Conservation (phyloP, 2,797 vertebrate genomes). For the Eptatretus atami region DNA sequence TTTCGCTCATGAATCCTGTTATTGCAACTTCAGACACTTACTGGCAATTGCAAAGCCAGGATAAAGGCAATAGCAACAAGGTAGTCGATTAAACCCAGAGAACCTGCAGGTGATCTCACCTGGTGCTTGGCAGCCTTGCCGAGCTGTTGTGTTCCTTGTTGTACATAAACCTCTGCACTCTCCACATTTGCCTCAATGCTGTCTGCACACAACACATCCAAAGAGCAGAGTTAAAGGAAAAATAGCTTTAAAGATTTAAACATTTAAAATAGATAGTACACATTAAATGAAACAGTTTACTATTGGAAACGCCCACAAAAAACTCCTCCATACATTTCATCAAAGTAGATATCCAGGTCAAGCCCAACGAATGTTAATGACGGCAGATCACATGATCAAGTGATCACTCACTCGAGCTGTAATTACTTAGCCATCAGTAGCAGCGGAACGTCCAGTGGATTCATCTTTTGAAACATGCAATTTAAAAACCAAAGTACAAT, state of each 20-base stretch:
- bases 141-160: conserved; percentile 51
- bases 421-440: too few relatives aligned
- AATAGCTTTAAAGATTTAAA: background rate
- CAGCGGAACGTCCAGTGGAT: too few relatives aligned
- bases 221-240: background rate
- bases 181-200: conserved; percentile 83
- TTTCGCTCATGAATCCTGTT: background rate
- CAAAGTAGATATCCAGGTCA: too few relatives aligned
- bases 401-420: background rate
- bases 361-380: too few relatives aligned
- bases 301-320: conserved; percentile 6
- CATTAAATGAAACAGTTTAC: conserved; percentile 4
- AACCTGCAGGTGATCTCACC: conserved; percentile 14
- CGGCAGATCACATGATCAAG: background rate
- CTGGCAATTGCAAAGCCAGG: background rate
- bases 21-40: too few relatives aligned
- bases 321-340: conserved; percentile 3
- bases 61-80: background rate
- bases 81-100: background rate
- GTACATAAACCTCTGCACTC: conserved; percentile 35
- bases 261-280: too few relatives aligned
- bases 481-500: too few relatives aligned
- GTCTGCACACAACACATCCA: conserved; percentile 15
- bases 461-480: too few relatives aligned
- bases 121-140: conserved; percentile 42